Evolutionary conservation across 2,797 vertebrate genomes (phyloP), one percentile per base, ranked within the genome.

Genomic region (Decapterus maruadsi): DNA sequence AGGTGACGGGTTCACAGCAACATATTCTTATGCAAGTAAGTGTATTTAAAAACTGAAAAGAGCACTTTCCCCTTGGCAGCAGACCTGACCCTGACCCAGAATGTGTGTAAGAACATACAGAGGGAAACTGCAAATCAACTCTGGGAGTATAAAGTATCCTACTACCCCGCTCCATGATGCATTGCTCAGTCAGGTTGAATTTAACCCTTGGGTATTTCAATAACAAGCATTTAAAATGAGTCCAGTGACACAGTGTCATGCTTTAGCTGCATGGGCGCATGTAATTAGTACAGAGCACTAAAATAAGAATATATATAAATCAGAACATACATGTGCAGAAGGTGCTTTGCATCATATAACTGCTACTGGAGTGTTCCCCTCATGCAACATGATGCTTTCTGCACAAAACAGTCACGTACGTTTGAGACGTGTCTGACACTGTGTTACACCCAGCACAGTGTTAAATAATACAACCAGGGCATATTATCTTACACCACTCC

Each of bases 1-100:
- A 9, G 61, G 26, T 77, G 34, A 58, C 51, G 46, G 8, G 45
- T 20, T 45, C 1, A 45, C 34, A 63, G 66, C 26, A 46, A 65
- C 42, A 73, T 67, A 61, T 70, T 74, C 77, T 64, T 67, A 60
- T 46, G 10, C 55, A 73, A 77, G 26, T 1, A 73, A 77, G 26
- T 1, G 45, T 75, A 70, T 82, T 86, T 78, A 78, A 82, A 89
- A 59, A 26, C 58, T 69, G 42, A 78, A 75, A 70, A 77, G 17
- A 75, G 51, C 36, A 19, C 10, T 72, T 83, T 81, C 75, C n/a
- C 79, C 54, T 64, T 68, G 54, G 53, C 77, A 51, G 69, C 48
- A 67, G 54, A 45, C 43, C 22, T 82, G 78, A 86, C 77, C 64
- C 73, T 79, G 70, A 89, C 58, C 63, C 54, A 80, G 72, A 80